Evolutionary conservation across 2,113 vertebrate genomes (phyloP), one percentile per base, ranked within the genome.

Genomic region (Nanorana parkeri): DNA sequence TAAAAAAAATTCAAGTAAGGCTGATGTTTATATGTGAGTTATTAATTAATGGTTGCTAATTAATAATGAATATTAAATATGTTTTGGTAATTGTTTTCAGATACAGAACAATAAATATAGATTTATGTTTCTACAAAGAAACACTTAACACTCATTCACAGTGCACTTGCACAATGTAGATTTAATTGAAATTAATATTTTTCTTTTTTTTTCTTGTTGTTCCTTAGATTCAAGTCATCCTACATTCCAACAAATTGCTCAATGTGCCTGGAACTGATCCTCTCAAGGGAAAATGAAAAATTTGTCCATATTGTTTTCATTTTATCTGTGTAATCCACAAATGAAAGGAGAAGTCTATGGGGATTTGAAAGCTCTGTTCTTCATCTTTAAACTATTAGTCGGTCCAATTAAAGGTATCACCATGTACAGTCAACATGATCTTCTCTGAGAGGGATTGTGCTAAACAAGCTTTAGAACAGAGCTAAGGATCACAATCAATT

Each of bases 251-350:
- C 21, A 64, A 64, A 65, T 77, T 75, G 56, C 72, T 60, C 56
- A 61, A 56, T 75, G 72, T 58, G 56, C 29, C 72, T 75, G 60
- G 29, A 77, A 64, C 74, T 64, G 74, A 77, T 77, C 32, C 74
- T 64, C 58, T 64, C 36, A 26, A 41, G 32, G 60, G 58, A 64
- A 64, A 64, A 64, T 64, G 41, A 77, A 51, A 76, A 63, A 63
- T 64, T 32, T 77, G 74, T 77, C 74, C 74, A 64, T 65, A 64
- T 77, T 77, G 60, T 64, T 63, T 77, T 65, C 60, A 77, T 77
- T 77, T 77, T 77, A 77, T 77, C 74, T 77, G 74, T 77, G 74
- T 77, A 61, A 75, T 75, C 72, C 54, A 74, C 54, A 74, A 74
- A 74, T 74, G 54, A 74, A 74, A 74, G 54, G 71, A 32, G 54